phyloP scores from a whole-genome alignment of 2,797 vertebrate species.

The Neomorphus geoffroyi region DNA sequence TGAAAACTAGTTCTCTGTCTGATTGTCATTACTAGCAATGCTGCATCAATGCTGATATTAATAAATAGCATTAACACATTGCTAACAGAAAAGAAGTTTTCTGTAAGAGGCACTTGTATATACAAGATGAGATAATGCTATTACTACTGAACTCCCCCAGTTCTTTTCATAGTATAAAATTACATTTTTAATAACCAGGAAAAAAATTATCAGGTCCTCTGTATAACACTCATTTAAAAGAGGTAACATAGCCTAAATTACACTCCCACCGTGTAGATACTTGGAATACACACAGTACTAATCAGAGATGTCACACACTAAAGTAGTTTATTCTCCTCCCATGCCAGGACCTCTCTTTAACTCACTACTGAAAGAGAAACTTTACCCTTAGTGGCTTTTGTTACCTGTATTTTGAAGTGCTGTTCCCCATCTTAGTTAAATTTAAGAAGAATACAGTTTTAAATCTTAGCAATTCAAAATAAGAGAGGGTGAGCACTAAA shows the following conservation, averaged over 20 bases:
- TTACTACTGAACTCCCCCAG: not conserved
- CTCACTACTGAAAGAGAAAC: not conserved
- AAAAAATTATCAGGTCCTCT: not conserved
- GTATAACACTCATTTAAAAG: not conserved
- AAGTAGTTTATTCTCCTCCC: not conserved
- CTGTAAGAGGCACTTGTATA: not conserved
- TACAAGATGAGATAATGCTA: not conserved
- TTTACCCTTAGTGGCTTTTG: not conserved
- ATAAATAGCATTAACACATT: not conserved
- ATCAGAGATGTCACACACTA: not conserved
- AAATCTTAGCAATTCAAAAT: not conserved
- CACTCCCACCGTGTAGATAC: not conserved
- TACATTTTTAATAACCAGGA: not conserved
- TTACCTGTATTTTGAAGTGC: not conserved
- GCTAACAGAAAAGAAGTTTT: not conserved
- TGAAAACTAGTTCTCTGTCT: not conserved
- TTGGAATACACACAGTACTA: not conserved
- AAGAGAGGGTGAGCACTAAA: not conserved
- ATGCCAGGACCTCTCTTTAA: not conserved
- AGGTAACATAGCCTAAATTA: not conserved
- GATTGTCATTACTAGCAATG: not conserved
- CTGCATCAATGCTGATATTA: not conserved
- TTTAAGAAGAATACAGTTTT: not conserved
- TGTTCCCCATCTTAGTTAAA: not conserved
- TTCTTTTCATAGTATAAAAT: not conserved